These are phyloP conservation scores for Cygnus atratus DNA, from an alignment of 2,113 vertebrate species.

Conservation along the genomic window DNA sequence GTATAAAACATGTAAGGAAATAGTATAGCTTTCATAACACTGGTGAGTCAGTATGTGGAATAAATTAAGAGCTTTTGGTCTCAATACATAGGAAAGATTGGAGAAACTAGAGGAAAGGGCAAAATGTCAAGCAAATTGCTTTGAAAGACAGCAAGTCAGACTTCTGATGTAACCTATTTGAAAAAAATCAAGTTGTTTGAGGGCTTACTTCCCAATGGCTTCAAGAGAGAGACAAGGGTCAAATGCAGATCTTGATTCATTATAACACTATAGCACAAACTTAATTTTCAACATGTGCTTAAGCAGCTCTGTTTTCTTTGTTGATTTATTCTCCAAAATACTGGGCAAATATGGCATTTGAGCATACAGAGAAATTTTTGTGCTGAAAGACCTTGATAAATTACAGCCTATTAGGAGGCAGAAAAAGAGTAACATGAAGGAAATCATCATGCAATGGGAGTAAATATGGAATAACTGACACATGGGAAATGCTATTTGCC, in stretches of 20 bases:
- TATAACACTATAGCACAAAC: neutral
- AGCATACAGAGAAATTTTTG: neutral
- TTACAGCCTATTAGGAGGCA: neutral
- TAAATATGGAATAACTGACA: neutral
- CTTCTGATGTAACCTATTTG: neutral
- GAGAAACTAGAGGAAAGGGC: neutral
- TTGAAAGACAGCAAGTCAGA: neutral
- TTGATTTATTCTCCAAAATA: neutral
- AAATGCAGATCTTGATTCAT: neutral
- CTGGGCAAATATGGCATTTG: neutral
- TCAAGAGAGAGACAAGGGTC: neutral
- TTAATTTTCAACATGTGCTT: neutral
- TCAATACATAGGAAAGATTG: neutral
- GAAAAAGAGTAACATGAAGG: fast-evolving
- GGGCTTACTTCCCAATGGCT: neutral
- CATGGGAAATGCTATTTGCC: neutral
- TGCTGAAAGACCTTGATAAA: neutral
- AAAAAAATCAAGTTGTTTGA: neutral
- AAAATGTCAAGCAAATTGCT: neutral
- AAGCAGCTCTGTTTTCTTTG: neutral
- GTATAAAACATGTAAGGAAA: neutral
- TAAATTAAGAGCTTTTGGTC: neutral
- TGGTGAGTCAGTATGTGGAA: neutral
- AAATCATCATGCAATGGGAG: neutral
- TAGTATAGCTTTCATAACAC: neutral